Evolutionary conservation across 1,140 invertebrate species (phyloP), one percentile per base, ranked within the genome.

Genomic region (Drosophila sucinea): DNA sequence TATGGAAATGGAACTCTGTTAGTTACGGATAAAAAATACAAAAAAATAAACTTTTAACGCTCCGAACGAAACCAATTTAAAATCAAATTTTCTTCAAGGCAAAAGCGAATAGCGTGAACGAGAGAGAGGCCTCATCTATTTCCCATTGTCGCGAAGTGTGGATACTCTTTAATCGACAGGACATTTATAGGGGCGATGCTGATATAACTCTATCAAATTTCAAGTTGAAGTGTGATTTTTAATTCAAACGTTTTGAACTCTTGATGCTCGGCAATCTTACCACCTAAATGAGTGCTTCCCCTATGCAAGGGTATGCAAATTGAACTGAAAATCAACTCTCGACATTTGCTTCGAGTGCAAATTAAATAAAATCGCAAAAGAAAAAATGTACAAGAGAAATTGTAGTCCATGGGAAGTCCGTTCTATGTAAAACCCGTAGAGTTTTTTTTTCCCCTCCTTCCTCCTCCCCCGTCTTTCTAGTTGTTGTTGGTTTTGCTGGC

Each of bases 351-450:
- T 81, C 69, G 64, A 89, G 84, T 89, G 84, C 77, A 89, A 89
- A 89, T 89, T 89, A 89, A 89, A 89, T 89, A 89, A 89, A 89
- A 89, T 78, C 67, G 61, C 57, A 77, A 83, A 51, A 51, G 27
- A 25, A 25, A 47, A 25, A 51, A 56, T 74, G 67, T 5, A 69
- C 65, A 74, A 58, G 79, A 73, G 79, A 86, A 86, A 77, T 51
- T 77, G 67, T 68, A 68, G 54, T 69, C 57, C 72, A 41, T 71
- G 66, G 60, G 65, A 62, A 65, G 63, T 35, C 47, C 32, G 47
- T 47, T 70, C 44, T 41, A 55, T 44, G 29, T 64, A 40, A 32
- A 60, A 47, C 44, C 35, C 40, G 67, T 40, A 29, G 56, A 58
- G 56, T 35, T 40, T 10, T 41, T n/a, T 11, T 27, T 23, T 57